These are phyloP conservation scores for Mythimna loreyi DNA, from an alignment of 2,888 invertebrate genomes.

Conservation along the genomic window DNA sequence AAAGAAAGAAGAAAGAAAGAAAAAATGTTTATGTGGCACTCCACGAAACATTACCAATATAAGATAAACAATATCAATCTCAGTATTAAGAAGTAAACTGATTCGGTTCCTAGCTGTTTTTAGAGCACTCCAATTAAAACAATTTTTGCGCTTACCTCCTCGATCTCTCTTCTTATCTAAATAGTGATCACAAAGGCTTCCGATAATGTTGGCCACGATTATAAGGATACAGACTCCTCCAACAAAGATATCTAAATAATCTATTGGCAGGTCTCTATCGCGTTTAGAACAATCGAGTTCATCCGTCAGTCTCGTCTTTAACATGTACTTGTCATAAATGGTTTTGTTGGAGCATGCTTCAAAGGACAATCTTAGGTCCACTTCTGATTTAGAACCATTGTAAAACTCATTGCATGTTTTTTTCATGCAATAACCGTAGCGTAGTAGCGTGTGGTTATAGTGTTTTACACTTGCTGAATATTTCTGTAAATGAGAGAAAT, in stretches of 20 bases:
- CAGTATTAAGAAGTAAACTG: no score
- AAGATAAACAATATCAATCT: no score
- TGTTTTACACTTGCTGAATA: conserved; percentile 78
- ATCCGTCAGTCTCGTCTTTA: conserved; percentile 46
- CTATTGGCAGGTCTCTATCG: conserved; percentile 2
- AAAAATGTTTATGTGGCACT: no score
- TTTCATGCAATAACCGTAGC: conserved; percentile 66
- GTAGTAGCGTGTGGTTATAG: conserved; percentile 81
- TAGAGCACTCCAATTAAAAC: background rate
- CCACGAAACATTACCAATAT: no score
- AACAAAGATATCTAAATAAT: no score
- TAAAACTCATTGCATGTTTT: conserved; percentile 72
- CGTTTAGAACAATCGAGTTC: conserved; percentile 36
- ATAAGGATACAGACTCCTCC: conserved; percentile 26
- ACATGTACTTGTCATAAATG: conserved; percentile 36
- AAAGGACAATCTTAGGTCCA: conserved; percentile 45
- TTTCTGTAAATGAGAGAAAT: conserved; percentile 72
- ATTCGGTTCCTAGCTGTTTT: no score
- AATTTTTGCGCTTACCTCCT: conserved; percentile 16
- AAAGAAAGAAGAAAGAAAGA: no score
- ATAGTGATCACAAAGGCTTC: conserved; percentile 40
- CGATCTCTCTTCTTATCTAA: background rate
- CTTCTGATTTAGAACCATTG: conserved; percentile 42
- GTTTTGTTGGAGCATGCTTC: conserved; percentile 40
- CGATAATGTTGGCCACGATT: conserved; percentile 47